Evolutionary conservation across 1,140 invertebrate genomes (phyloP), one percentile per base, ranked within the genome.

Genomic region (Cataglyphis hispanica): DNA sequence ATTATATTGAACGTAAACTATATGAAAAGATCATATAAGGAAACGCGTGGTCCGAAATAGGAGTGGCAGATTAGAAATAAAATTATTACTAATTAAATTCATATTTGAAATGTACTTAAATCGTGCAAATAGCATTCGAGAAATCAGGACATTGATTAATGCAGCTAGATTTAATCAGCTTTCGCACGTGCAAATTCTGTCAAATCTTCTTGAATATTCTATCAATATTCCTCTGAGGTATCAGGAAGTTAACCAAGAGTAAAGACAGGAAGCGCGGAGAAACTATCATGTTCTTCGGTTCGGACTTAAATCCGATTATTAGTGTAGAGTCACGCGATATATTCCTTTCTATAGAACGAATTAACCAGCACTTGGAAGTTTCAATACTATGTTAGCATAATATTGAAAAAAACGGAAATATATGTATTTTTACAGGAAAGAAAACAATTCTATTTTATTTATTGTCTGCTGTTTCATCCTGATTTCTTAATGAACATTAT

Each of bases 241-340:
- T n/a, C 70, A 37, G 37, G 16, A 43, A 76, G 37, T 43, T 58
- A 25, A 61, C 19, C 60, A 19, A 76, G 22, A 63, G 58, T 8
- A 31, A 46, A 46, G 37, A 19, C 34, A 61, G 22, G 37, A 76
- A 46, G 56, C 37, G 56, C 37, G 58, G 22, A 43, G 4, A 75
- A 75, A 25, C 61, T 61, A 40, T 40, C 56, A 43, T 19, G 37
- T 11, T 40, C 72, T 61, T 60, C 37, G 10, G 16, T 43, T 34
- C 10, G 22, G 63, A 37, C 25, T 76, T 76, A 76, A 63, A 22
- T 5, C 22, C 13, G 11, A 61, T 76, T 37, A 53, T 63, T 43
- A 63, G 37, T 76, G 58, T 19, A 13, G 63, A 61, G 74, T 76
- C 74, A 76, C 74, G 74, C 56, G 10, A 74, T 22, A 61, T 67